Base-by-base conservation (phyloP, 2,888 invertebrate genomes). In the Tiliacea aurago region DNA sequence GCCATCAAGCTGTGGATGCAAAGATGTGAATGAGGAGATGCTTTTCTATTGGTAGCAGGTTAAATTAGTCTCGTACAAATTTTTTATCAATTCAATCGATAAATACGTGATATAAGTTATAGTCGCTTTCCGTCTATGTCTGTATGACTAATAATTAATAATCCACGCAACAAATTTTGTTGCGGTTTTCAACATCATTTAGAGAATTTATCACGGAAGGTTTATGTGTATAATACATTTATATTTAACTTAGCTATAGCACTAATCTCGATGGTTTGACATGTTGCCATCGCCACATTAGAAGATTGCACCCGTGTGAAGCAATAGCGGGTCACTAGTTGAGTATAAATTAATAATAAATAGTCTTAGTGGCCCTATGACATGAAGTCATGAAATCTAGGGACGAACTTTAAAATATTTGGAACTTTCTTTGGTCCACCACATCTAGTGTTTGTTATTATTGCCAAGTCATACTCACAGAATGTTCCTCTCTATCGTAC, bases 401-500 rank as follows among this genome's bases (percentile, higher is more conserved):
- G 11, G 18, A 47, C 13, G 7, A 58, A 20, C 28, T 20, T 23
- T 23, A 1, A 37, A 23, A 49, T 15, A 20, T 15, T 37, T 37
- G 1, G 9, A 23, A 4, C n/a, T 18, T 23, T 18, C 5, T 23
- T 43, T 65, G 20, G 37, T 45, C 33, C 18, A 18, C 10, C 18
- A 18, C 6, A 23, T 53, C 13, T 13, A 53, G 28, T 58, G 4
- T 41, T 37, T 37, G 37, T 33, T 15, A 33, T 23, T 33, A 43
- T 15, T 43, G 7, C 15, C 7, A 15, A 49, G 2, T 13, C 10
- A 33, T 61, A 86, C 93, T 92, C 82, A 95, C 95, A 83, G 91
- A 94, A 78, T 95, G 93, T 47, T 92, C 81, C 56, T 81, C 96
- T 92, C 90, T 96, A 93, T 94, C 97, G 95, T 89, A 98, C 86